phyloP scores from a whole-genome alignment of 2,888 invertebrate species.

The Barypeithes pellucidus region DNA sequence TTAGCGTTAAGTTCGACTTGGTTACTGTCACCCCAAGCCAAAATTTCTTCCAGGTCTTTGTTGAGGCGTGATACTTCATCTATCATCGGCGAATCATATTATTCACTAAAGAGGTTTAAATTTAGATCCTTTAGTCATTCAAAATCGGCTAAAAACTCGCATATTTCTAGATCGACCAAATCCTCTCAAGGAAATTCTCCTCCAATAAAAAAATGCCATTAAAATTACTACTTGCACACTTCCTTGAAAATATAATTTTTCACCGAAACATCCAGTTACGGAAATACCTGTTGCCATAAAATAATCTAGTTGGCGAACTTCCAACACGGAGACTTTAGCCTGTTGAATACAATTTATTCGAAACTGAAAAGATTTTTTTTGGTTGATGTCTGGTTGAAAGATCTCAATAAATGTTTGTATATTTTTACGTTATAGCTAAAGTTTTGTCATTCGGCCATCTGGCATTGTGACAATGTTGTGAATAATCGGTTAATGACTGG shows the following conservation, averaged over 20 bases:
- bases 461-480: constrained; percentile 1
- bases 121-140: too few species aligned
- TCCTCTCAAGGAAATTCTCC: too few species aligned
- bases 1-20: too few species aligned
- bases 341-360: constrained; percentile 18
- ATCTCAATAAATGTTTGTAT: constrained; percentile 8
- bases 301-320: constrained; percentile 10
- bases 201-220: too few species aligned
- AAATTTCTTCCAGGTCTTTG: too few species aligned
- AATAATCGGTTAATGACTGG: constrained; percentile 8
- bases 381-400: constrained; percentile 10
- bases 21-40: too few species aligned
- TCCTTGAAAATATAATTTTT: background rate
- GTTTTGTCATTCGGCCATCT: constrained; percentile 8
- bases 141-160: too few species aligned
- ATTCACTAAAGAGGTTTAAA: too few species aligned
- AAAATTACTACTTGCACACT: too few species aligned
- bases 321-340: constrained; percentile 1
- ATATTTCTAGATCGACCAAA: too few species aligned
- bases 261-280: background rate
- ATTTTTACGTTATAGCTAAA: background rate
- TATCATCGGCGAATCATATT: too few species aligned
- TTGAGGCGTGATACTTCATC: too few species aligned
- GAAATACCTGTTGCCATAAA: constrained; percentile 25
- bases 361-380: constrained; percentile 12